Percentiles rank a stretch among this genome's conserved stretches.
phyloP scores from a whole-genome alignment of 2,797 vertebrate genomes.

The Gorsachius magnificus region DNA sequence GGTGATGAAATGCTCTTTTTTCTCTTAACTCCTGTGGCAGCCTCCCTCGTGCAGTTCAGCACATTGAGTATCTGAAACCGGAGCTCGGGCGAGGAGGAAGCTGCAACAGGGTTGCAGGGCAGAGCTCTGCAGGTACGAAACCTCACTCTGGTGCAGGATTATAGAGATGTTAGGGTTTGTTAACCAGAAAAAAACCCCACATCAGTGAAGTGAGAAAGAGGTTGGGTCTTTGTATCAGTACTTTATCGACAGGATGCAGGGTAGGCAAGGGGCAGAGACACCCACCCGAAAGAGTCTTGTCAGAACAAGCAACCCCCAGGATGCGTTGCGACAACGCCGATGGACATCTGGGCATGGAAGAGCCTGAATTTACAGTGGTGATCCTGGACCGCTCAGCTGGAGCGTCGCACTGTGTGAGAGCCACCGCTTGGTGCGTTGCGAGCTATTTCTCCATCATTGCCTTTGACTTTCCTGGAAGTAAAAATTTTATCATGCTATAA shows the following conservation, averaged over 20 bases:
- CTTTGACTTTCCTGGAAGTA: not conserved
- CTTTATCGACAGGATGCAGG: not conserved
- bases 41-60: fast-evolving
- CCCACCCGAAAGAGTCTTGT: not conserved
- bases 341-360: not conserved
- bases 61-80: not conserved
- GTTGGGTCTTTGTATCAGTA: not conserved
- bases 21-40: not conserved
- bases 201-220: not conserved
- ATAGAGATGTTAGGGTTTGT: not conserved
- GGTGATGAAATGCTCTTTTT: not conserved
- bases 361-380: not conserved
- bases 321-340: not conserved
- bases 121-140: not conserved
- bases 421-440: fast-evolving
- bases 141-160: not conserved
- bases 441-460: not conserved
- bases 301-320: not conserved
- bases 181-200: not conserved
- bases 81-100: not conserved
- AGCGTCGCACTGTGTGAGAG: fast-evolving
- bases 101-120: not conserved
- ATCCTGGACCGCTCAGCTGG: not conserved
- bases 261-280: not conserved
- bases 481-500: not conserved